phyloP scores from a whole-genome alignment of 2,888 invertebrate genomes.

The Gari tellinella region DNA sequence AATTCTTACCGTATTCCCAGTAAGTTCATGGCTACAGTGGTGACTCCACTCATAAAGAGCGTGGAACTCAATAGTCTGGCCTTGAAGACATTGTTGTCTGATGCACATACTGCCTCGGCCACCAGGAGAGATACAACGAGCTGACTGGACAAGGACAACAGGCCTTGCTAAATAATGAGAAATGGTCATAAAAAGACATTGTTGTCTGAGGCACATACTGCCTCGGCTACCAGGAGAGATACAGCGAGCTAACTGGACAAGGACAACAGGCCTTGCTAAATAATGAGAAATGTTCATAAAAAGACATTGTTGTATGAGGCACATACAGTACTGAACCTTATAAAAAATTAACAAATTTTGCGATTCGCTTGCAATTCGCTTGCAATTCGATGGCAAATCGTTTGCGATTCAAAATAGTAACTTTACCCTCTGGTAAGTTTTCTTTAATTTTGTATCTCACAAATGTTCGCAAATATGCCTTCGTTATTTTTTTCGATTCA shows the following conservation, averaged over 20 bases:
- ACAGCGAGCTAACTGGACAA: constrained; percentile 39
- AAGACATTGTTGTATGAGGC: constrained; percentile 47
- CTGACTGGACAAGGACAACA: constrained; percentile 38
- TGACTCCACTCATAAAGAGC: constrained; percentile 57
- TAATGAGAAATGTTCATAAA: no score
- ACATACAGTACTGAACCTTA: constrained; percentile 54
- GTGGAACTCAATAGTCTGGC: constrained; percentile 50
- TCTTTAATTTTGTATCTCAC: no score
- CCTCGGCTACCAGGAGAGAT: constrained; percentile 53
- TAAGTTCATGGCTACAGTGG: constrained; percentile 50
- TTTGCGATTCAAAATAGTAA: no score
- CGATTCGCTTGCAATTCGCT: no score
- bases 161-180: constrained; percentile 53
- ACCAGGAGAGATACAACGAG: constrained; percentile 52
- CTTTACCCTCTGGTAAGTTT: no score
- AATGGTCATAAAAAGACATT: no score
- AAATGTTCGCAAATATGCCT: no score
- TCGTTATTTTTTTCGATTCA: no score
- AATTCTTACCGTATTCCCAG: constrained; percentile 51
- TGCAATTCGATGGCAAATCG: no score
- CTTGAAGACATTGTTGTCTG: constrained; percentile 48
- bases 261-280: constrained; percentile 53
- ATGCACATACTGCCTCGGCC: constrained; percentile 55
- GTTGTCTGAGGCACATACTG: constrained; percentile 51
- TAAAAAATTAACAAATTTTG: no score